Conservation (phyloP, 2,797 vertebrate species). For the Vespertilio murinus region DNA sequence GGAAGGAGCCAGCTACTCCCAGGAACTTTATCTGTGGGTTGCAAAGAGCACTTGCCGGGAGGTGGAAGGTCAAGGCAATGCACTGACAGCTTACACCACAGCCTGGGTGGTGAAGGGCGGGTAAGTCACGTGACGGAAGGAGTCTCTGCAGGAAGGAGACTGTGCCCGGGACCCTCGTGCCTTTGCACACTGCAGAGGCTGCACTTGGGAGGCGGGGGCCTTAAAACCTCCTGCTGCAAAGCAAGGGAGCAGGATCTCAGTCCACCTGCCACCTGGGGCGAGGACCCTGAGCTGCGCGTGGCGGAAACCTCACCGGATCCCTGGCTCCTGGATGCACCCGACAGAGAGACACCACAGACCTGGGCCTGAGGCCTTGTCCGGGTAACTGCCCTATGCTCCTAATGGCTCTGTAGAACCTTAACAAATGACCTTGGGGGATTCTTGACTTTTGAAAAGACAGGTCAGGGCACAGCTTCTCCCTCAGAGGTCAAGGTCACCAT, state of each 20-base stretch:
- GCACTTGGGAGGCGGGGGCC: neutral
- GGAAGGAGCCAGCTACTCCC: neutral
- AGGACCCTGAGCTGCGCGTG: neutral
- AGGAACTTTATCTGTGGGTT: neutral
- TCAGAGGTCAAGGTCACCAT: neutral
- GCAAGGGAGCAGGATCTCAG: neutral
- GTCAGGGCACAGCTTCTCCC: neutral
- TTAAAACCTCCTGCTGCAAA: neutral
- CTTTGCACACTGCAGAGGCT: neutral
- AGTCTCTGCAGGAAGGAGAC: neutral
- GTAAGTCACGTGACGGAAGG: neutral
- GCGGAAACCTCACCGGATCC: neutral
- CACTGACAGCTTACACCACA: neutral
- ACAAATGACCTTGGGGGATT: neutral
- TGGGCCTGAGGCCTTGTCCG: too few species aligned
- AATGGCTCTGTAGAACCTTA: neutral
- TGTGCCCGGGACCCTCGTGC: neutral
- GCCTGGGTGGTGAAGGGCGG: neutral
- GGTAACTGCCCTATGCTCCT: neutral
- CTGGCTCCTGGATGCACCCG: neutral
- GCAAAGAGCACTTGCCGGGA: neutral
- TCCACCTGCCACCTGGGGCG: neutral
- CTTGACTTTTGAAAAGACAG: neutral
- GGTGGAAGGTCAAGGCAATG: neutral
- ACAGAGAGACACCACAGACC: neutral